Percentiles rank a stretch among this genome's conserved stretches.
Conservation (phyloP, 2,797 vertebrate genomes). For the Furcifer pardalis region DNA sequence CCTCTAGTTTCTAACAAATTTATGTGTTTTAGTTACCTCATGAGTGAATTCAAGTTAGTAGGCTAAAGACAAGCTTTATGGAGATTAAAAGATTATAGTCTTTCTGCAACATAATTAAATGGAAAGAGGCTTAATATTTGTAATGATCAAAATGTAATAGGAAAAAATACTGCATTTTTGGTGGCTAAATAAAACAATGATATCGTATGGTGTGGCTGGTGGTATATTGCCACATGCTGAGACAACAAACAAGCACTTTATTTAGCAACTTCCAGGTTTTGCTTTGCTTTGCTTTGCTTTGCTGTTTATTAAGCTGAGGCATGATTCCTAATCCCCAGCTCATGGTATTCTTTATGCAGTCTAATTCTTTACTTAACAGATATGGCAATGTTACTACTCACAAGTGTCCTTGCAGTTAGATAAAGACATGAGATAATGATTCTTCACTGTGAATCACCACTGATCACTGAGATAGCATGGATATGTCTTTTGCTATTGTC, state of each 20-base stretch:
- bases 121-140: conserved; percentile 66
- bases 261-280: conserved; percentile 48
- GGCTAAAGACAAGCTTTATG: conserved; percentile 55
- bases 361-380: conserved; percentile 49
- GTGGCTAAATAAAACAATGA: conserved; percentile 51
- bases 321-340: conserved; percentile 15
- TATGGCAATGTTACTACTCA: conserved; percentile 24
- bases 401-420: neutral
- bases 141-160: conserved; percentile 63
- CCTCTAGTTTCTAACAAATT: conserved; percentile 43
- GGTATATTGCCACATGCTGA: conserved; percentile 16
- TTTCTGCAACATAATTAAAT: conserved; percentile 68
- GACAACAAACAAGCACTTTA: conserved; percentile 41
- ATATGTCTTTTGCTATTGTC: no score
- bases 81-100: conserved; percentile 71
- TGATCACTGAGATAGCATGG: no score
- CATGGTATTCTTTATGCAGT: conserved; percentile 14
- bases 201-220: conserved; percentile 31
- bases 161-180: conserved; percentile 54
- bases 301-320: conserved; percentile 17
- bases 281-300: conserved; percentile 22
- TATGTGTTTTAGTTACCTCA: conserved; percentile 40
- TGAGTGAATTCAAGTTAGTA: conserved; percentile 52
- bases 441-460: no score
- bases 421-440: no score